Conservation (phyloP, 2,797 vertebrate species). For the Leuciscus waleckii region DNA sequence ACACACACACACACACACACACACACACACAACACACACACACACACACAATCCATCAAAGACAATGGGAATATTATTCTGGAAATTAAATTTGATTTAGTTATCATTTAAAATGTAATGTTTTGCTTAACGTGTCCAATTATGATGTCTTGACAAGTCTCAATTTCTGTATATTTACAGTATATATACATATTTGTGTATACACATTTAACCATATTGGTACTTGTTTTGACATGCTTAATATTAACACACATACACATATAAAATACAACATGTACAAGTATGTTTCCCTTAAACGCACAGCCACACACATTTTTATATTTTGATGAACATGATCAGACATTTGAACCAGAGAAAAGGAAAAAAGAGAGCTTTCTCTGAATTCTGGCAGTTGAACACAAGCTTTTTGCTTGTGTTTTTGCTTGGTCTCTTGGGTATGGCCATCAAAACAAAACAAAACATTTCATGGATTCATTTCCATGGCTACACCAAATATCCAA, state of each 20-base stretch:
- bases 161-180: background rate
- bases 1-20: background rate
- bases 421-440: conserved; percentile 42
- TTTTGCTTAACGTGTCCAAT: background rate
- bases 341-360: conserved; percentile 20
- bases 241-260: background rate
- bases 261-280: background rate
- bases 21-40: too few relatives aligned
- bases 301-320: conserved; percentile 22
- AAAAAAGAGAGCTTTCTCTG: conserved; percentile 36
- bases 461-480: conserved; percentile 45
- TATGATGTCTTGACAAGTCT: background rate
- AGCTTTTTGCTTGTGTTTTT: conserved; percentile 40
- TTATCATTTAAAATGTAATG: background rate
- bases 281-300: conserved; percentile 7
- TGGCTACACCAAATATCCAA: conserved; percentile 50
- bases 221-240: background rate
- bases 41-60: too few relatives aligned
- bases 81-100: background rate
- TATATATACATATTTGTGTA: background rate
- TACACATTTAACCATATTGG: background rate
- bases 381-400: conserved; percentile 47
- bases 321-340: conserved; percentile 25
- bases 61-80: background rate
- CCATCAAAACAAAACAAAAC: conserved; percentile 45